Evolutionary conservation across 1,140 invertebrate genomes (phyloP).

Genomic region (Microplitis mediator): DNA sequence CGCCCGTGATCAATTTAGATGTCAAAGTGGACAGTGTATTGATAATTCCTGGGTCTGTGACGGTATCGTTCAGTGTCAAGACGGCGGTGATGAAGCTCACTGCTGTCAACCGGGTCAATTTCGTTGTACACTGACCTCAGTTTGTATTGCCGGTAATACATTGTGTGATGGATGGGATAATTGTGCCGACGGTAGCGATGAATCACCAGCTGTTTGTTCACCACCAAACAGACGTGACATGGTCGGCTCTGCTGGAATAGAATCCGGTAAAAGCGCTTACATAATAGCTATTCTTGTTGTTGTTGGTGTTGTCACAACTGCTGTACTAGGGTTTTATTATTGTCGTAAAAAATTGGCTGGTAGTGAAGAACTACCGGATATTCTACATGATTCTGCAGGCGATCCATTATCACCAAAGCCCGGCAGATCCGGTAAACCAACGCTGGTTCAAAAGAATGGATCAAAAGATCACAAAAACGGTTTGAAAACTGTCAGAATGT

Average conservation of each 20-base stretch:
- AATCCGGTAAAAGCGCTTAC: conserved; percentile 61
- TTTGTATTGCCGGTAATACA: conserved; percentile 67
- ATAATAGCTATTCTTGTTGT: conserved; percentile 53
- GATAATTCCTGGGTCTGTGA: conserved; percentile 72
- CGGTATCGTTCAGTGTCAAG: conserved; percentile 73
- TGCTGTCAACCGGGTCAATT: conserved; percentile 68
- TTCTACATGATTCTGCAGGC: conserved; percentile 65
- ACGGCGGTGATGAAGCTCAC: conserved; percentile 70
- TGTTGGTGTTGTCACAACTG: conserved; percentile 59
- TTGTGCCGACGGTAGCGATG: conserved; percentile 77
- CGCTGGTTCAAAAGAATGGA: conserved; percentile 55
- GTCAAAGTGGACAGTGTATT: conserved; percentile 78
- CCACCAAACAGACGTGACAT: conserved; percentile 47
- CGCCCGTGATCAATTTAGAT: conserved; percentile 72
- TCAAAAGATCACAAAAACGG: conserved; percentile 60
- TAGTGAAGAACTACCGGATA: conserved; percentile 61
- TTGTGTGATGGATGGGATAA: conserved; percentile 74
- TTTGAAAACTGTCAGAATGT: conserved; percentile 70
- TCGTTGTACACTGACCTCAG: conserved; percentile 66
- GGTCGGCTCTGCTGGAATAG: conserved; percentile 33
- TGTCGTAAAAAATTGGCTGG: conserved; percentile 57
- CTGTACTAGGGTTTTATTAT: conserved; percentile 58
- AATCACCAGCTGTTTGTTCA: conserved; percentile 67
- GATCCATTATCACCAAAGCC: conserved; percentile 67
- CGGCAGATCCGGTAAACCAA: conserved; percentile 50